phyloP scores from a whole-genome alignment of 2,888 invertebrate species.

The Pelosia muscerda region DNA sequence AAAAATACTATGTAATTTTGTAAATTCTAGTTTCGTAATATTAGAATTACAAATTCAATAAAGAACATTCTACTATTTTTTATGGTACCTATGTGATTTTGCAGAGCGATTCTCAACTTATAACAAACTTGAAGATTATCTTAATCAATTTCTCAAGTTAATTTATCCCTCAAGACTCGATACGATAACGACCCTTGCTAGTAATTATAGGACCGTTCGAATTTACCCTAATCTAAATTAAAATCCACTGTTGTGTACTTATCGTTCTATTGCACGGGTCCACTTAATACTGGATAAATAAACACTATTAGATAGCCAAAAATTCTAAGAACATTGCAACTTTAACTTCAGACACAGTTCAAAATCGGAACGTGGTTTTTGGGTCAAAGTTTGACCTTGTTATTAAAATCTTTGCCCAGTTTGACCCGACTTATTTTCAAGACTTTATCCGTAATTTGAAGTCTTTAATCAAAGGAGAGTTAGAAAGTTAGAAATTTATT shows the following conservation, averaged over 20 bases:
- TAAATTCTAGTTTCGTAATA: too few relatives aligned
- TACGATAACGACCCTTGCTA: not conserved
- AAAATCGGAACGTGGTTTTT: not conserved
- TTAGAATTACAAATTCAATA: not conserved
- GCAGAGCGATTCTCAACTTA: not conserved
- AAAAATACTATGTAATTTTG: not conserved
- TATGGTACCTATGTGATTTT: not conserved
- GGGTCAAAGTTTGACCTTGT: not conserved
- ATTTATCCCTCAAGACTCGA: conserved; percentile 13
- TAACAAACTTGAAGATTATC: conserved; percentile 9
- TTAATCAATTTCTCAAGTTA: conserved; percentile 15
- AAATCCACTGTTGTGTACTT: conserved; percentile 8
- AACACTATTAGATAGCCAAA: not conserved
- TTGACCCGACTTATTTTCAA: not conserved
- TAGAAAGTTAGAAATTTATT: not conserved
- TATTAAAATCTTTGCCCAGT: not conserved
- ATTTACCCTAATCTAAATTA: conserved; percentile 21
- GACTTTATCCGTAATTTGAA: not conserved
- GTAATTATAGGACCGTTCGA: conserved; percentile 7
- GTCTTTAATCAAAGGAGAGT: not conserved
- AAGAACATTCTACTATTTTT: not conserved
- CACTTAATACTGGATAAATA: not conserved
- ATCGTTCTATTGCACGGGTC: not conserved
- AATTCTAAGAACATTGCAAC: not conserved
- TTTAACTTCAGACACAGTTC: not conserved